phyloP scores from a whole-genome alignment of 2,113 vertebrate species.

The Passer domesticus region DNA sequence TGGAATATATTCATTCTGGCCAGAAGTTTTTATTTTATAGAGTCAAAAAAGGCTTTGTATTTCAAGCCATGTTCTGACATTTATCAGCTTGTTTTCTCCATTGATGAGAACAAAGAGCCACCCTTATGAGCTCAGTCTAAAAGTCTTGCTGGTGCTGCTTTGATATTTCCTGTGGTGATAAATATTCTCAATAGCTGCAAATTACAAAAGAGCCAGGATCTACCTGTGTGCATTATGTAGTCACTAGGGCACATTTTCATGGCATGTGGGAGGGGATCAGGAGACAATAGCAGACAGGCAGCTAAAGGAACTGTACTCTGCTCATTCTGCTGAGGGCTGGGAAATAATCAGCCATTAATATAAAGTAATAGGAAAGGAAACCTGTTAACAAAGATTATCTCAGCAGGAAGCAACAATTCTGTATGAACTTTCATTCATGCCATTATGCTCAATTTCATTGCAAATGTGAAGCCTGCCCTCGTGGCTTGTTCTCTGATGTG shows the following conservation, averaged over 20 bases:
- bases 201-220: neutral
- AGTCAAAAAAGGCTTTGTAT: neutral
- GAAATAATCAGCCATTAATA: neutral
- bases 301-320: neutral
- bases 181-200: constrained; percentile 11
- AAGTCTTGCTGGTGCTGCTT: neutral
- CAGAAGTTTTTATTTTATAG: neutral
- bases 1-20: neutral
- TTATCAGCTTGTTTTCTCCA: neutral
- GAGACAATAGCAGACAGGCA: neutral
- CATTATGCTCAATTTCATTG: neutral
- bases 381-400: constrained; percentile 12
- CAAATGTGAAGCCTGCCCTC: neutral
- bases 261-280: neutral
- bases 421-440: constrained; percentile 7
- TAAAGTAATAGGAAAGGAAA: constrained; percentile 9
- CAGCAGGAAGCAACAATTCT: constrained; percentile 25
- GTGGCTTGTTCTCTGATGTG: neutral
- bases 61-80: neutral
- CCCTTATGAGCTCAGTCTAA: neutral
- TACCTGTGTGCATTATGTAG: neutral
- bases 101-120: constrained; percentile 9
- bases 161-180: constrained; percentile 1
- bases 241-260: neutral
- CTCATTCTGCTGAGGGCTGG: neutral